Base-by-base conservation (phyloP, 2,797 vertebrate genomes). In the Taenioides sp. region DNA sequence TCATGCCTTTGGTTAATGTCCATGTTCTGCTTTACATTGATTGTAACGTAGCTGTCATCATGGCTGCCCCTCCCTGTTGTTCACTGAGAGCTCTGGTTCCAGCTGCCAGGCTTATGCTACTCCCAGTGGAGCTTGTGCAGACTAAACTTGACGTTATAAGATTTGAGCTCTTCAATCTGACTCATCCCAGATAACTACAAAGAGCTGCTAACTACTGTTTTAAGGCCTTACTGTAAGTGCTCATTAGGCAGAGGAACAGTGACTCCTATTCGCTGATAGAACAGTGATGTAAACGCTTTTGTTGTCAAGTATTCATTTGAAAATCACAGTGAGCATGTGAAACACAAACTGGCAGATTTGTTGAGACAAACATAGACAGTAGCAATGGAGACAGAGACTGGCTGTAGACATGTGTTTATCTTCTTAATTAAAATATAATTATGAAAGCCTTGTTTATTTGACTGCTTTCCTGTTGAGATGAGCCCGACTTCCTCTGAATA, bases 371-470 rank as follows among this genome's bases (percentile, higher is more conserved):
- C 71, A 69, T 57, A 27, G 74, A 75, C 20, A 58, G 58, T 70
- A 54, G 52, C 40, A 72, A 28, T 50, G 28, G 58, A 76, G 67
- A 28, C 43, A 50, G 57, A 71, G 81, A 76, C 71, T 5, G 81
- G 73, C 70, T 9, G 34, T 37, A 4, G 80, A 67, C 85, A 75
- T 82, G 73, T 82, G 84, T 84, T 89, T 88, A 86, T 92, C 84
- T 83, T 54, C 73, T 80, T 88, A 88, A 88, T 86, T 78, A 80
- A 73, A 80, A 84, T 78, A 83, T 80, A 85, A 88, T 85, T 87
- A 74, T 62, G 66, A 81, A 80, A 82, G 75, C 79, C 40, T 1
- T 75, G 85, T 91, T 93, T 92, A 89, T 78, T 47, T 81, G 78
- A 63, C 75, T 61, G 57, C 57, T 81, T 91, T 86, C 83, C 90